A percentile compares a stretch with the other conserved stretches of the same genome.
Evolutionary conservation across 1,140 invertebrate genomes (phyloP).

Genomic region (Neuroterus valhalla): DNA sequence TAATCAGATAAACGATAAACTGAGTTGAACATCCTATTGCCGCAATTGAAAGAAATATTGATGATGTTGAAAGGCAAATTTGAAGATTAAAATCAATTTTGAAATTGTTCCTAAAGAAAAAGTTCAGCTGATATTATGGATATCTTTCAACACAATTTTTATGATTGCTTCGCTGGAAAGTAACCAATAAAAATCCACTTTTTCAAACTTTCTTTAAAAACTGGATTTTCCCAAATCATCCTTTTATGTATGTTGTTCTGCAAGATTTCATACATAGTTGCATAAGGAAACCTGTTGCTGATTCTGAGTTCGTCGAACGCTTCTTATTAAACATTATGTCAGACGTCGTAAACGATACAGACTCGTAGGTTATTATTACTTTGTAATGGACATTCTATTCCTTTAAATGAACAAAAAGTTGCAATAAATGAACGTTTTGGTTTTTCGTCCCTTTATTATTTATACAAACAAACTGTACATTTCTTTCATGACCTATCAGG

Average conservation of each 20-base stretch:
- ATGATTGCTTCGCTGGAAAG: not conserved
- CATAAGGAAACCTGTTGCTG: slow-evolving; percentile 14
- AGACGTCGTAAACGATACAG: not conserved
- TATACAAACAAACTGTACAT: too few relatives aligned
- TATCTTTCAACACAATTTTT: not conserved
- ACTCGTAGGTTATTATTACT: not conserved
- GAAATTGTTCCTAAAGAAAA: too few relatives aligned
- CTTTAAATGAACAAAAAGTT: not conserved
- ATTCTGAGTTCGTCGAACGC: slow-evolving; percentile 23
- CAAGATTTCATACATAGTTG: slow-evolving; percentile 29
- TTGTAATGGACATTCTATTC: not conserved
- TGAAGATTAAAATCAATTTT: too few relatives aligned
- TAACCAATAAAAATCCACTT: not conserved
- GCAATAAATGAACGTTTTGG: too few relatives aligned
- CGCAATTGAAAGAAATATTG: too few relatives aligned
- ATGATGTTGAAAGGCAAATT: too few relatives aligned
- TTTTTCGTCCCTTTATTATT: too few relatives aligned
- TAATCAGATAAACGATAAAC: too few relatives aligned
- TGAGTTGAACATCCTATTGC: too few relatives aligned
- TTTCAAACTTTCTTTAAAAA: slow-evolving; percentile 22
- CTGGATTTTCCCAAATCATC: not conserved
- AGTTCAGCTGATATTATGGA: too few relatives aligned
- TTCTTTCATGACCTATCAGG: too few relatives aligned
- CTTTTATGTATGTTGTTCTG: slow-evolving; percentile 7
- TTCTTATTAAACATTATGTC: slow-evolving; percentile 7